Base-by-base conservation (phyloP, 2,888 invertebrate species). In the Chrysodeixis includens region DNA sequence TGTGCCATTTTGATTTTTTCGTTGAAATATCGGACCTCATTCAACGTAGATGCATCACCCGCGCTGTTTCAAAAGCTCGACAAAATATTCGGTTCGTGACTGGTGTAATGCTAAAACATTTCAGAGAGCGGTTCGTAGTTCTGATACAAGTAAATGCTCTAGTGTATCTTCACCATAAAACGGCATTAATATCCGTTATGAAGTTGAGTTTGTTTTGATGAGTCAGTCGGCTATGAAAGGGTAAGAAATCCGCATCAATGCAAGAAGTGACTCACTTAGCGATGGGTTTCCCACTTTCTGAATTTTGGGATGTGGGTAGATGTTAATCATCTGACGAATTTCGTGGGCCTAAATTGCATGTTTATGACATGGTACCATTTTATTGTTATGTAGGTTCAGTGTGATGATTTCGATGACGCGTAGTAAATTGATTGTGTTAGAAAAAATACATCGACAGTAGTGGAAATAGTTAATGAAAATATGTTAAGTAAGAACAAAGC, bases 211-310 rank as follows among this genome's bases (percentile, higher is more conserved):
- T 74, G 54, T 71, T 69, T 55, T 74, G 73, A 76, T 81, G 82
- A 83, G 62, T 82, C 71, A 68, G 62, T 58, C 56, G 69, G 69
- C 62, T 60, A 62, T 49, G 52, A 22, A 30, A 53, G 16, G 20
- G 6, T 56, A 8, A 76, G 52, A 84, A 86, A 83, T 74, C 86
- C 84, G 40, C 83, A 84, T 70, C 70, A 83, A 82, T 78, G 79
- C 82, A 76, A 73, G 68, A 65, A 51, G 58, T 83, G 86, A 85
- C 66, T 87, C 84, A 86, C 49, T 62, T 67, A 40, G 18, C 69
- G 65, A 69, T 68, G 82, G 85, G 76, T 73, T 87, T 86, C 82
- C 75, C 75, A 74, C 79, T 83, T 80, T 81, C 84, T 80, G 73
- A 78, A 74, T 66, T 66, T 74, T 65, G 18, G 18, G 46, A 56